phyloP scores from a whole-genome alignment of 2,113 vertebrate genomes.

The Danio rerio region DNA sequence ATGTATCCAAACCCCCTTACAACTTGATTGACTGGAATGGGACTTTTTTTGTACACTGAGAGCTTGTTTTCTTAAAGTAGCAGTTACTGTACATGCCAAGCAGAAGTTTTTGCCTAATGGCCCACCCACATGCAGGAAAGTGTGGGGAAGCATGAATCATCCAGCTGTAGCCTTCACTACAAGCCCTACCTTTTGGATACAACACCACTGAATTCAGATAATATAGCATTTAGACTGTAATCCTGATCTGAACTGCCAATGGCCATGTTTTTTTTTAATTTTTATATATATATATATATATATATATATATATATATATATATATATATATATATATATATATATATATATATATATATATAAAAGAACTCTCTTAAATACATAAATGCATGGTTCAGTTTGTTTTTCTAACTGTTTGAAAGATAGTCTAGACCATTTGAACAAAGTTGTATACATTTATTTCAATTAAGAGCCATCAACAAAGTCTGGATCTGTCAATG shows the following conservation, averaged over 20 bases:
- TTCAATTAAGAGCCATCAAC: not conserved
- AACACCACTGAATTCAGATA: conserved; percentile 38
- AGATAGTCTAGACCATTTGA: not conserved
- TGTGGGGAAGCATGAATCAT: conserved; percentile 65
- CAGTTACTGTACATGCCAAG: conserved; percentile 38
- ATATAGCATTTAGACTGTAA: not conserved
- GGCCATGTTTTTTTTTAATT: no score
- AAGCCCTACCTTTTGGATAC: conserved; percentile 41
- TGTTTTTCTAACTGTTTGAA: not conserved
- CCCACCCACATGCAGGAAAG: conserved; percentile 61
- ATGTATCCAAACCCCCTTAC: not conserved
- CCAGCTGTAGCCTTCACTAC: conserved; percentile 38
- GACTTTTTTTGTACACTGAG: not conserved
- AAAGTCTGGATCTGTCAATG: not conserved
- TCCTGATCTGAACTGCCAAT: not conserved
- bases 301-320: no score
- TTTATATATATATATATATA: no score
- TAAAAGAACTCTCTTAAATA: not conserved
- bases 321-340: no score
- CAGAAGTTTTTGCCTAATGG: conserved; percentile 62
- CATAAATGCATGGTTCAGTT: not conserved
- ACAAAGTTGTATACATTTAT: not conserved
- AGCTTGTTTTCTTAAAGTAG: conserved; percentile 43
- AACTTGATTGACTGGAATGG: conserved; percentile 39
- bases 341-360: no score